phyloP scores from a whole-genome alignment of 2,888 invertebrate genomes.

The Hypomecis punctinalis region DNA sequence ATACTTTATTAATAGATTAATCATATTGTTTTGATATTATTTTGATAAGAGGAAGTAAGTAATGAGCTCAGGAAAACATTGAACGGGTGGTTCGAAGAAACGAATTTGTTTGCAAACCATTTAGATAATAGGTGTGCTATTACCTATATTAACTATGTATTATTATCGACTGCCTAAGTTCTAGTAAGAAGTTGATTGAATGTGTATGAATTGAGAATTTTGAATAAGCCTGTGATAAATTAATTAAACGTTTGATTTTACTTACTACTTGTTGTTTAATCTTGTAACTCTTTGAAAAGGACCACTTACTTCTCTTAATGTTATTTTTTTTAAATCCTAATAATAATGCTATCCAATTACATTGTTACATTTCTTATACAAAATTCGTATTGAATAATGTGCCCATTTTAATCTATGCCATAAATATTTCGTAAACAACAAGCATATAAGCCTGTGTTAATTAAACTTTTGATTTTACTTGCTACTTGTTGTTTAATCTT shows the following conservation, averaged over 20 bases:
- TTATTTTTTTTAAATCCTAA: too few relatives aligned
- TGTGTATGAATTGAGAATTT: slow-evolving; percentile 15
- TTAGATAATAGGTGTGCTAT: slow-evolving; percentile 1
- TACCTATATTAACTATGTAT: background rate
- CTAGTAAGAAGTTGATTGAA: slow-evolving; percentile 4
- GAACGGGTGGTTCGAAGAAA: slow-evolving; percentile 4
- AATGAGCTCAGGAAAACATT: background rate
- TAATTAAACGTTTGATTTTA: slow-evolving; percentile 15
- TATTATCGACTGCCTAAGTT: slow-evolving; percentile 1
- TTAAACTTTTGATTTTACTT: slow-evolving; percentile 26
- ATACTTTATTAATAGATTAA: too few relatives aligned
- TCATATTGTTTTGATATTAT: slow-evolving; percentile 5
- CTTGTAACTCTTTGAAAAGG: background rate
- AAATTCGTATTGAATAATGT: too few relatives aligned
- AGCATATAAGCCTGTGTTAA: slow-evolving; percentile 1
- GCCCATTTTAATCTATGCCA: too few relatives aligned
- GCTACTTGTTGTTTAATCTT: background rate
- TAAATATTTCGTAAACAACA: too few relatives aligned
- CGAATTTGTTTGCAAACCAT: slow-evolving; percentile 13
- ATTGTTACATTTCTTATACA: too few relatives aligned
- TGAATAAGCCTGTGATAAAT: slow-evolving; percentile 27
- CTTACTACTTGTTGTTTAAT: too few relatives aligned
- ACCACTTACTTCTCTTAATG: too few relatives aligned
- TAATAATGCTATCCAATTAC: too few relatives aligned
- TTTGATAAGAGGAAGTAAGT: background rate